Base-by-base conservation (phyloP, 53 echinoderm and acorn worm genomes). In the Luidia sarsii region DNA sequence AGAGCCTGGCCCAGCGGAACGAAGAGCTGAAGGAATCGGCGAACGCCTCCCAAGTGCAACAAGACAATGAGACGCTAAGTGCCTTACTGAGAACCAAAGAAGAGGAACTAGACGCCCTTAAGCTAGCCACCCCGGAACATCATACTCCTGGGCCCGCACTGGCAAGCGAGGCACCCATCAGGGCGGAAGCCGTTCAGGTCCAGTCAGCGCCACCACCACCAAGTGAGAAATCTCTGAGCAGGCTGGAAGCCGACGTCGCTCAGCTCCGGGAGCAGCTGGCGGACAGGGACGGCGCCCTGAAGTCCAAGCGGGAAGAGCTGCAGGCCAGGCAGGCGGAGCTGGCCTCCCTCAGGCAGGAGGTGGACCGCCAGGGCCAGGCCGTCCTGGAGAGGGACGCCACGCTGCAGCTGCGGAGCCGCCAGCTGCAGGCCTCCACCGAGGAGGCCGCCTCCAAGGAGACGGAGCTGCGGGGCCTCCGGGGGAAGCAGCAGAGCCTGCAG, bases 331-430 rank as follows among this genome's bases (percentile, higher is more conserved):
- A 68, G 41, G 67, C 65, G 45, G 93, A 96, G 45, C 81, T 91
- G 37, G 91, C 89, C 14, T 67, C 81, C 10, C 82, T 96, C 31
- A 79, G 80, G 56, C 90, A 96, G 52, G 88, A 96, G 46, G 57
- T 96, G 11, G 97, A 96, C 53, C 75, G 82, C 16, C 93, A 96
- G 38, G 91, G 91, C 66, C 91, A 93, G 63, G 63, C 72, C 16
- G 43, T 93, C 52, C 74, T 93, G 25, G 81, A 93, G 32, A 82
- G 82, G 34, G 90, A 91, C 37, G 75, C 83, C 19, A 56, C 65
- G 27, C 29, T 91, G 50, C 93, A 93, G 69, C 79, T 80, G 53
- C 88, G 77, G 50, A 75, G 34, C 50, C 68, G 85, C 6, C 65
- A 89, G 50, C 45, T 90, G 36, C 83, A 89, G 73, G 50, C 75